Conservation (phyloP, 2,888 invertebrate species). For the Catonia carolina region DNA sequence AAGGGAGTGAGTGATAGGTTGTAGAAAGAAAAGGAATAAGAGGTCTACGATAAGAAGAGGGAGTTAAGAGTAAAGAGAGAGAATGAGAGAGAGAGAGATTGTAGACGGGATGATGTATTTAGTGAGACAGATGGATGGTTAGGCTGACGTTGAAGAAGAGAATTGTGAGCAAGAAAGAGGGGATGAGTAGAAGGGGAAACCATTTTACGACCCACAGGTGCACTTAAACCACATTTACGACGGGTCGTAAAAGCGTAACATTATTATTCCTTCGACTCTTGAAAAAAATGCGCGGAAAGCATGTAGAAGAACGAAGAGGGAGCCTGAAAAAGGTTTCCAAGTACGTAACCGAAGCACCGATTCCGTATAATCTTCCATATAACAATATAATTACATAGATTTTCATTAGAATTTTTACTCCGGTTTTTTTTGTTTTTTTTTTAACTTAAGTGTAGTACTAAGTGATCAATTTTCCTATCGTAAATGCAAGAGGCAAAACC, state of each 20-base stretch:
- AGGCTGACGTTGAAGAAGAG: not conserved
- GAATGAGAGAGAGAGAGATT: too few relatives aligned
- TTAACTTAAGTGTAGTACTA: too few relatives aligned
- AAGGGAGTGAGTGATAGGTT: too few relatives aligned
- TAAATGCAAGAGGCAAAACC: too few relatives aligned
- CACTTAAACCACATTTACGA: conserved; percentile 28
- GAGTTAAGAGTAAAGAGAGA: too few relatives aligned
- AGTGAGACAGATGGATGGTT: not conserved
- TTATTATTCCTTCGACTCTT: conserved; percentile 27
- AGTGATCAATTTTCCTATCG: too few relatives aligned
- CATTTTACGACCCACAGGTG: conserved; percentile 25
- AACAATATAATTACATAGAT: conserved; percentile 13
- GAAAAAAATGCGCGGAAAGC: conserved; percentile 25
- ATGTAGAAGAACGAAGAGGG: not conserved
- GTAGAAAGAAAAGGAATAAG: too few relatives aligned
- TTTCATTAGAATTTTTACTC: not conserved
- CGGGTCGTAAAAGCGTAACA: conserved; percentile 25
- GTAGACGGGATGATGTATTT: too few relatives aligned
- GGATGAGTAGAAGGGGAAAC: not conserved
- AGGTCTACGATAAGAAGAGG: too few relatives aligned
- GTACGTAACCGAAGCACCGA: conserved; percentile 2
- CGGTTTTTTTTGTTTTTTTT: too few relatives aligned
- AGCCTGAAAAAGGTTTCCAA: too few relatives aligned
- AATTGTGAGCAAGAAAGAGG: conserved; percentile 1
- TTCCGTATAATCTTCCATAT: conserved; percentile 4